A percentile compares a stretch with the other conserved stretches of the same genome.
These are phyloP conservation scores for Frankliniella fusca DNA, from an alignment of 2,888 invertebrate genomes.

Conservation along the genomic window DNA sequence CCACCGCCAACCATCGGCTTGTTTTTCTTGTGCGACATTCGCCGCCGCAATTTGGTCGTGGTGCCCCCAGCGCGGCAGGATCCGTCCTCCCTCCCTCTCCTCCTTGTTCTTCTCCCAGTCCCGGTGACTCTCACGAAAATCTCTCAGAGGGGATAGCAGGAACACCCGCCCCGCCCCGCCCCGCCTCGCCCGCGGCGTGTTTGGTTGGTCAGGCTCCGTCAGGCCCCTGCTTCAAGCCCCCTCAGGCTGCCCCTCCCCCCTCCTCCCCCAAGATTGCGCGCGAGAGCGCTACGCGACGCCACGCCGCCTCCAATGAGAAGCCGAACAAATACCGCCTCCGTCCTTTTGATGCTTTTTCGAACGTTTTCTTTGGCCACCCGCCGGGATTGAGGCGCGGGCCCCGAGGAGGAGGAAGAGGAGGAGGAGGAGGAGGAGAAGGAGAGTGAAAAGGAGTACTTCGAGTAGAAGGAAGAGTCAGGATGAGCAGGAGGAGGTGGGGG, in stretches of 20 bases:
- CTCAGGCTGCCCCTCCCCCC: neutral
- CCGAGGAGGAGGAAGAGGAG: too few relatives aligned
- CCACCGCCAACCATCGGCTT: too few relatives aligned
- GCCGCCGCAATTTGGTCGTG: too few relatives aligned
- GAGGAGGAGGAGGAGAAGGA: too few relatives aligned
- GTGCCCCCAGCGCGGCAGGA: too few relatives aligned
- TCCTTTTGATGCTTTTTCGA: conserved; percentile 22
- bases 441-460: too few relatives aligned
- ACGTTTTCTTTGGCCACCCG: neutral
- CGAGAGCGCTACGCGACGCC: neutral
- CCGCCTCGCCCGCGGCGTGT: neutral
- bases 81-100: neutral
- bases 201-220: conserved; percentile 10
- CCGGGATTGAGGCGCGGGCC: too few relatives aligned
- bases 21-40: too few relatives aligned
- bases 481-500: too few relatives aligned
- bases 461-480: too few relatives aligned
- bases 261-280: neutral
- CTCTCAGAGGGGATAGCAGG: too few relatives aligned
- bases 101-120: neutral
- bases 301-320: neutral
- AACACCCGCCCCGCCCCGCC: neutral
- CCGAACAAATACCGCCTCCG: conserved; percentile 13
- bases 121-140: neutral
- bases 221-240: neutral